Base-by-base conservation (phyloP, 2,888 invertebrate species). In the Lithosia quadra region DNA sequence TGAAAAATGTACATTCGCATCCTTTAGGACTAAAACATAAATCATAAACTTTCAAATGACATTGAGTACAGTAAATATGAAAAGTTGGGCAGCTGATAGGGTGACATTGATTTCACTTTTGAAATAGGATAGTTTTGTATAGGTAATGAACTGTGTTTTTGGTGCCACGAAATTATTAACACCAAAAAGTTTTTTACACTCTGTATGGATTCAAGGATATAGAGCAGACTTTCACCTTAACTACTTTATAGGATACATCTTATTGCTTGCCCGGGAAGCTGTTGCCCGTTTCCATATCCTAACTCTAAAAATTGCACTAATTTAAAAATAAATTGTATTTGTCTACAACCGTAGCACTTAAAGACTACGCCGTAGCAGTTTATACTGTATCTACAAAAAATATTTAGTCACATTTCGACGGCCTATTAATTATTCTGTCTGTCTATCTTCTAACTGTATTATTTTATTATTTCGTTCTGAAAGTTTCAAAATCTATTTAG, bases 31-130 rank as follows among this genome's bases (percentile, higher is more conserved):
- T 67, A 65, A 69, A 67, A 77, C 84, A 89, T 92, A 91, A 91
- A 92, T 92, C 92, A 90, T 85, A 89, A 91, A 91, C 86, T 91
- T 90, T 72, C 77, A 85, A 88, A 88, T 85, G 88, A 89, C 89
- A 89, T 79, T 82, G 82, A 83, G 81, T 82, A 81, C 68, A 60
- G 68, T 68, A 76, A 71, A 70, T 79, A 77, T 68, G 71, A 67
- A 28, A 72, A 75, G 70, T 77, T 80, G 69, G 76, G 71, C 73
- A 61, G 39, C 39, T 63, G 63, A 67, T 78, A 73, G 72, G 75
- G 76, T 75, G 76, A 68, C 77, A n/a, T 57, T 56, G 9, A 10
- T 57, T 10, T 49, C 4, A n/a, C 13, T 24, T 36, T 24, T 13
- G 4, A 2, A 24, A 24, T 39, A 36, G 18, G n/a, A 39, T 13